Base-by-base conservation (phyloP, 2,888 invertebrate species). In the Abrostola tripartita region DNA sequence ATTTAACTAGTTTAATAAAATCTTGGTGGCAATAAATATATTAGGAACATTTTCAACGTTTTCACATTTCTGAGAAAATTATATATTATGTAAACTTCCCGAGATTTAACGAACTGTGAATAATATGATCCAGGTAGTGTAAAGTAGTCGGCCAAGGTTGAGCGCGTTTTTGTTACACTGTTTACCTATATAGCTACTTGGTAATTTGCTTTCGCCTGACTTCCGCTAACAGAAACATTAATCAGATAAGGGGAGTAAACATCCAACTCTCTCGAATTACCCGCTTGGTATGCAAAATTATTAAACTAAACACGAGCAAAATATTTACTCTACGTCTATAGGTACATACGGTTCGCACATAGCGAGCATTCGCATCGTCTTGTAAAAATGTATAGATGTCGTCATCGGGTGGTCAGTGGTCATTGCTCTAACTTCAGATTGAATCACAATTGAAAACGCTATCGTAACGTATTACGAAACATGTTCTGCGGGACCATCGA, bases 121-220 rank as follows among this genome's bases (percentile, higher is more conserved):
- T 82, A 88, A 91, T 85, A 87, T 72, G 72, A 78, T 86, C 86
- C 89, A 88, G 87, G 85, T 86, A 81, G 76, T 79, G 75, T 68
- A 5, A 40, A 40, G 40, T 56, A 88, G 79, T 88, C 83, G 89
- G 89, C 89, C 92, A 93, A 93, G 92, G 93, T 91, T 87, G 81
- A 76, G 66, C 70, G 65, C 73, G 79, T 72, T 81, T 78, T 72
- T 77, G 76, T 65, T 69, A 73, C 64, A 79, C 68, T 88, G 86
- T 90, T 88, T 89, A 86, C 84, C 78, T 82, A 79, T 78, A 80
- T 50, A 71, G 65, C 70, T 73, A 60, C 59, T 73, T 52, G 64
- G 73, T 71, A 78, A 79, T 83, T 85, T 85, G 78, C 80, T 81
- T 83, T 83, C 75, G 61, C 65, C 62, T 65, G 64, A 71, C 65